These are phyloP conservation scores for Panthera tigris DNA, from an alignment of 2,113 vertebrate genomes.

Conservation along the genomic window DNA sequence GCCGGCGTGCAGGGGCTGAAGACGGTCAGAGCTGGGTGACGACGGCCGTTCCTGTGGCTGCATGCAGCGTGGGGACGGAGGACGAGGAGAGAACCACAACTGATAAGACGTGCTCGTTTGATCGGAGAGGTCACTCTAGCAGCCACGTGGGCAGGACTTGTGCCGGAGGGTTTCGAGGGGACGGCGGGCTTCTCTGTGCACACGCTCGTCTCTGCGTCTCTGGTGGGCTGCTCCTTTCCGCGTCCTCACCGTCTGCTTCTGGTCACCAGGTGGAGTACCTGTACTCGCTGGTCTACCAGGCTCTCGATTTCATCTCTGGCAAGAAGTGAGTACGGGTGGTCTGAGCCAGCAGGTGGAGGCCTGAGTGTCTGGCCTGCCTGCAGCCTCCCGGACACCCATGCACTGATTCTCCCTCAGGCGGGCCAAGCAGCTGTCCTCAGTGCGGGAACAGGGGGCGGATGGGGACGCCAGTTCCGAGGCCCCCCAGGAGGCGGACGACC, in stretches of 20 bases:
- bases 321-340: slow-evolving; percentile 86
- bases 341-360: fast-evolving
- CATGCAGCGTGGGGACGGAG: not conserved
- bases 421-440: slow-evolving; percentile 81
- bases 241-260: not conserved
- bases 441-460: slow-evolving; percentile 52
- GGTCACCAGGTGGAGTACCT: slow-evolving; percentile 93
- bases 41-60: not conserved
- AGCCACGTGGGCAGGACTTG: not conserved
- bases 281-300: slow-evolving; percentile 93
- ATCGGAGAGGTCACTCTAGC: not conserved
- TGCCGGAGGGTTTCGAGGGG: not conserved
- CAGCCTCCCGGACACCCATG: not conserved
- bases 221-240: not conserved
- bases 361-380: not conserved
- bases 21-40: not conserved
- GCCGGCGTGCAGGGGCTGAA: not conserved
- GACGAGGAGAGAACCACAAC: not conserved
- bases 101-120: fast-evolving
- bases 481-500: slow-evolving; percentile 44
- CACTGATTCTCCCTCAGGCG: not conserved
- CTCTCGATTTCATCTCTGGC: slow-evolving; percentile 92
- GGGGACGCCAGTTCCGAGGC: not conserved
- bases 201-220: not conserved
- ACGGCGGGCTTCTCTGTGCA: not conserved